Conservation (phyloP, 2,797 vertebrate genomes). For the Typhlichthys eigenmanni region DNA sequence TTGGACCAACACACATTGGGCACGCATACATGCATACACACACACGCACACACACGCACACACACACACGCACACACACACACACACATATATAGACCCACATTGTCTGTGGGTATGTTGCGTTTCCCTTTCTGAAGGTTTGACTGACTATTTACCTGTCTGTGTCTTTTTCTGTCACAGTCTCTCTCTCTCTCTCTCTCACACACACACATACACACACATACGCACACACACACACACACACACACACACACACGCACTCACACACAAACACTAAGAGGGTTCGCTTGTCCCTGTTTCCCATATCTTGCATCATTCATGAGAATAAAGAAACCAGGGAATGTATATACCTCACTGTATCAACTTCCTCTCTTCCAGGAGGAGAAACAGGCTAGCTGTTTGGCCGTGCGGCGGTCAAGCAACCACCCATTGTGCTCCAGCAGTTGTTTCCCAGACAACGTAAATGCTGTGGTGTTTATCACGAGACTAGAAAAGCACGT, state of each 20-base stretch:
- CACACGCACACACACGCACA: conserved; percentile 60
- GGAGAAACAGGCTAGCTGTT: background rate
- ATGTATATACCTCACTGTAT: conserved; percentile 63
- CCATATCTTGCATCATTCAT: conserved; percentile 74
- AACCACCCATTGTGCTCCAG: too few relatives aligned
- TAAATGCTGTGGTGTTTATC: too few relatives aligned
- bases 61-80: conserved; percentile 77
- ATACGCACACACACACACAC: background rate
- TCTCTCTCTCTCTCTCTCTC: background rate
- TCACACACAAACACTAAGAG: conserved; percentile 57
- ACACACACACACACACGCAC: background rate
- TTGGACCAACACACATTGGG: conserved; percentile 62
- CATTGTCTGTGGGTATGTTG: conserved; percentile 49
- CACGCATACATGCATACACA: conserved; percentile 73
- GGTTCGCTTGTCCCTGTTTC: conserved; percentile 75
- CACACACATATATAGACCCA: conserved; percentile 27
- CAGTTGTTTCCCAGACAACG: too few relatives aligned
- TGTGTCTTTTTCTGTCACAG: too few relatives aligned
- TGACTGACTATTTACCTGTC: too few relatives aligned
- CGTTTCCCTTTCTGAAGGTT: too few relatives aligned
- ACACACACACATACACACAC: background rate
- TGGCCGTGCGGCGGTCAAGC: too few relatives aligned
- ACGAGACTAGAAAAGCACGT: too few relatives aligned
- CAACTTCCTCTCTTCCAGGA: conserved; percentile 43
- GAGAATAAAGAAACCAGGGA: conserved; percentile 59